Evolutionary conservation across 1,140 invertebrate genomes (phyloP).

Genomic region (Xylocopa sonorina): DNA sequence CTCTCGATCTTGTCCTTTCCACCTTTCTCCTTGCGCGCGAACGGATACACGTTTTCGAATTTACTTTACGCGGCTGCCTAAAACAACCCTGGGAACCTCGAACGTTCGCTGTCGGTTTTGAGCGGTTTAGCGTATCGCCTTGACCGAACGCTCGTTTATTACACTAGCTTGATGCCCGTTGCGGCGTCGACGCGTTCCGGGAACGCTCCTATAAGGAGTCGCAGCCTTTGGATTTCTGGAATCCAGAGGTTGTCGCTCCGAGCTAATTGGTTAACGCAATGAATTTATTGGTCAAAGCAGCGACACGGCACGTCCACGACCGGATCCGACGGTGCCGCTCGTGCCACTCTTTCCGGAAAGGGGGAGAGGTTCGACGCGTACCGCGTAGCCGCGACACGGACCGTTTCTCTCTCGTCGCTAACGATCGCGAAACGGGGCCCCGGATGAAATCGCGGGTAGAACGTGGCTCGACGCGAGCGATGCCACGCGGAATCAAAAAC

Average conservation of each 20-base stretch:
- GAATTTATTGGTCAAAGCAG: slow-evolving; percentile 63
- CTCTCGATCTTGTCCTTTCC: not conserved
- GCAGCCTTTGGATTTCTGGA: slow-evolving; percentile 72
- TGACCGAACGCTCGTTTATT: slow-evolving; percentile 61
- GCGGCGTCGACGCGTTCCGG: slow-evolving; percentile 66
- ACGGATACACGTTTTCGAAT: too few relatives aligned
- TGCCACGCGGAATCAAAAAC: not conserved
- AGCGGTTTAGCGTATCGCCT: slow-evolving; percentile 66
- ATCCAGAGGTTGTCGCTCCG: slow-evolving; percentile 66
- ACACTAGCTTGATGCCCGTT: slow-evolving; percentile 74
- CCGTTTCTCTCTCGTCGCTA: too few relatives aligned
- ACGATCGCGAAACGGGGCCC: not conserved
- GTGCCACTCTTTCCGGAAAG: slow-evolving; percentile 7
- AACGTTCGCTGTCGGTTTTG: not conserved
- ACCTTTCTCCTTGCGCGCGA: not conserved
- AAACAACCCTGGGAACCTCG: too few relatives aligned
- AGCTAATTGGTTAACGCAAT: slow-evolving; percentile 66
- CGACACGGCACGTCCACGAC: slow-evolving; percentile 29
- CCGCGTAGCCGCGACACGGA: too few relatives aligned
- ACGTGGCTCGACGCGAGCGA: not conserved
- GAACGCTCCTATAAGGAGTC: slow-evolving; percentile 50
- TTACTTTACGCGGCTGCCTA: too few relatives aligned
- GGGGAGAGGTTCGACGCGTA: slow-evolving; percentile 7
- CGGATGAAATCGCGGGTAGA: not conserved
- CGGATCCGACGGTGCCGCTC: not conserved